phyloP scores from a whole-genome alignment of 2,797 vertebrate species.

The Pseudochirops corinnae region DNA sequence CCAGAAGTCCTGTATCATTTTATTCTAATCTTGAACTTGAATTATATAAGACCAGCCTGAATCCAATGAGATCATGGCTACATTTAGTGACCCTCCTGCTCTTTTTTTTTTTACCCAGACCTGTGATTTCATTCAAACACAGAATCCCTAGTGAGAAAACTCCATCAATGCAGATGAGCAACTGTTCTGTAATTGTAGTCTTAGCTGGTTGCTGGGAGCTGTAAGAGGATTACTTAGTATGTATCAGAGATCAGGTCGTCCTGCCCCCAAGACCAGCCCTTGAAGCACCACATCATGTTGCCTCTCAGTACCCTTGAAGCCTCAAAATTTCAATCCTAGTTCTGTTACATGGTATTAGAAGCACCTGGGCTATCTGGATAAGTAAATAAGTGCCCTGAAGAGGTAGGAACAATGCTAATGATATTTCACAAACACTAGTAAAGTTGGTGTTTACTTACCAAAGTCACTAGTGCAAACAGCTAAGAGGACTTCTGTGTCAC shows the following conservation, averaged over 20 bases:
- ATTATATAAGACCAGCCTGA: neutral
- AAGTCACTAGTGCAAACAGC: constrained; percentile 97
- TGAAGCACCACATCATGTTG: neutral
- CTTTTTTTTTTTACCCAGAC: neutral
- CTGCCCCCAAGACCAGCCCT: neutral
- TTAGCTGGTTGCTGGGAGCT: neutral
- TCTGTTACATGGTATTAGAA: neutral
- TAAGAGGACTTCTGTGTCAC: constrained; percentile 93
- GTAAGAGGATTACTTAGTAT: neutral
- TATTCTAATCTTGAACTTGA: neutral
- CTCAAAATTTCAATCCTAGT: neutral
- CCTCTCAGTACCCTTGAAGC: neutral
- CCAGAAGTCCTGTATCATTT: neutral
- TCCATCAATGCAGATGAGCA: neutral
- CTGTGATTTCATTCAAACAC: neutral
- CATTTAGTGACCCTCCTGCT: neutral
- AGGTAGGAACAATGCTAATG: neutral
- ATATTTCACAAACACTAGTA: neutral
- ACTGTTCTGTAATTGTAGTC: neutral
- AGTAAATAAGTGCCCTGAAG: neutral
- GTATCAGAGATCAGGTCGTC: neutral
- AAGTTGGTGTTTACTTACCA: constrained; percentile 87
- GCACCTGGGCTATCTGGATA: neutral
- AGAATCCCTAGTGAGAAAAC: neutral
- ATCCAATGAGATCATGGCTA: neutral